Conservation (phyloP, 2,888 invertebrate genomes). For the Seira sanloemensis region DNA sequence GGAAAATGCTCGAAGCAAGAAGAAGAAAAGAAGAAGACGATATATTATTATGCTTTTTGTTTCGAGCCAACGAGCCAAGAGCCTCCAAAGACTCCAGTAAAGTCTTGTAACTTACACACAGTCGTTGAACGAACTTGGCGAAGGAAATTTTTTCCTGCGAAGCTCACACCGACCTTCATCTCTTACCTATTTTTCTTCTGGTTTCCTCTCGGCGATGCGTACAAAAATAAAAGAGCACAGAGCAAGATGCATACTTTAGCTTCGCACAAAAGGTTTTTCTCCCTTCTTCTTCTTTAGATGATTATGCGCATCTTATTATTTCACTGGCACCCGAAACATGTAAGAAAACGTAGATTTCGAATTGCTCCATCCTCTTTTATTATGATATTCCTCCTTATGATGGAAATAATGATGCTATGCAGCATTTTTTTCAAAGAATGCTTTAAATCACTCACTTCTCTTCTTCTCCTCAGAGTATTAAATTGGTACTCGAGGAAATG, state of each 20-base stretch:
- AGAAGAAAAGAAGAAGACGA: no score
- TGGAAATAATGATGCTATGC: background rate
- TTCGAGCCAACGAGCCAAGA: constrained; percentile 4
- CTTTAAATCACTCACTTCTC: background rate
- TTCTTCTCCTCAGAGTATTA: background rate
- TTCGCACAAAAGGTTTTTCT: background rate
- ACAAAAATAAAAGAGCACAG: background rate
- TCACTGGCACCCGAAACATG: background rate
- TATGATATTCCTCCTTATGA: background rate
- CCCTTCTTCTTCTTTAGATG: background rate
- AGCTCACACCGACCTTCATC: no score
- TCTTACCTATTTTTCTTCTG: background rate
- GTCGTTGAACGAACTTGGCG: background rate
- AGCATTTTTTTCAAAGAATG: background rate
- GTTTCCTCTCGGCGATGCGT: background rate
- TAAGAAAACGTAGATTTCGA: background rate
- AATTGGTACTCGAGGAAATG: constrained; percentile 1
- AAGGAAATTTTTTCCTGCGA: background rate
- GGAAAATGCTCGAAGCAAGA: no score
- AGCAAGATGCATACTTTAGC: no score
- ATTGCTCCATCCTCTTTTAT: background rate
- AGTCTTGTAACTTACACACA: background rate
- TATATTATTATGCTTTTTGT: no score
- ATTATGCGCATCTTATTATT: background rate
- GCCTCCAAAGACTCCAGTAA: background rate